Evolutionary conservation across 2,797 vertebrate genomes (phyloP).

Genomic region (Scolopax rusticola): DNA sequence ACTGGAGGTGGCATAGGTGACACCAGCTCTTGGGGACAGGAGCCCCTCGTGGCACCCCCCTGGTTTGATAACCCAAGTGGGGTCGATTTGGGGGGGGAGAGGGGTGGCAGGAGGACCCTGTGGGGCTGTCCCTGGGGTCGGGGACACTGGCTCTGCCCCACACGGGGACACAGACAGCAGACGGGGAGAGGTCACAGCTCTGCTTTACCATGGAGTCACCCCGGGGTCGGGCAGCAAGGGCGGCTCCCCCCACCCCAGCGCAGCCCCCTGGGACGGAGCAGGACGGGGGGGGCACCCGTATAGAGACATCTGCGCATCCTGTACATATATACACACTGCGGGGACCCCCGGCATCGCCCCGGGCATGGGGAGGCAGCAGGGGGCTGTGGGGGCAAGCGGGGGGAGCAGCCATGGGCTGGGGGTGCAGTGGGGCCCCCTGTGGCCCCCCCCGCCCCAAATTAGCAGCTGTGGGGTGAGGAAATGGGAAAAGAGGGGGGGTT

Average conservation of each 20-base stretch:
- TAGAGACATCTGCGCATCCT: not conserved
- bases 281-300: not conserved
- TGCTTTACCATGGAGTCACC: conserved; percentile 47
- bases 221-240: not conserved
- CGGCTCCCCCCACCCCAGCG: not conserved
- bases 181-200: conserved; percentile 45
- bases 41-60: not conserved
- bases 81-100: fast-evolving
- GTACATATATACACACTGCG: conserved; percentile 23
- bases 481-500: not conserved
- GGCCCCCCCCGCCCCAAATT: not conserved
- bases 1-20: not conserved
- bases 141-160: not conserved
- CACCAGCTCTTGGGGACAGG: fast-evolving
- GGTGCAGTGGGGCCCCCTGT: not conserved
- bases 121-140: fast-evolving
- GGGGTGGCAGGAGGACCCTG: not conserved
- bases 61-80: fast-evolving
- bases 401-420: not conserved
- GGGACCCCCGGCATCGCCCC: not conserved
- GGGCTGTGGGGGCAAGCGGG: fast-evolving
- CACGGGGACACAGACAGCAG: conserved; percentile 23
- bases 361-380: not conserved
- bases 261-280: not conserved
- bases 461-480: not conserved